Conservation (phyloP, 2,888 invertebrate genomes). For the Pristionchus mayeri region DNA sequence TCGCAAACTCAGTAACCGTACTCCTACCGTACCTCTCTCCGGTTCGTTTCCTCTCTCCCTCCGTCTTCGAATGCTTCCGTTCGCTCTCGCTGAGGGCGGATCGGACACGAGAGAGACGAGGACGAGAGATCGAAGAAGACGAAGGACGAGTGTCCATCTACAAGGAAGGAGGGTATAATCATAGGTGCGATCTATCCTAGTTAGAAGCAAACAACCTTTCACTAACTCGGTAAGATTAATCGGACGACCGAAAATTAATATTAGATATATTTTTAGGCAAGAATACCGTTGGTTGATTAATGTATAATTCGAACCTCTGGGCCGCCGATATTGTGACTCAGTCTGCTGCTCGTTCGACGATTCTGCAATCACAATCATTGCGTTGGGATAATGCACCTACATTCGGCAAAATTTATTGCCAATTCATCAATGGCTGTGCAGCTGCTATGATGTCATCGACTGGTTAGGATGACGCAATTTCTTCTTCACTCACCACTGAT, state of each 20-base stretch:
- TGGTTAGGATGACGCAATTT: too few species aligned
- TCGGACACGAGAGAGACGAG: conserved; percentile 23
- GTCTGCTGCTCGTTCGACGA: conserved; percentile 26
- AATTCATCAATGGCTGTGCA: background rate
- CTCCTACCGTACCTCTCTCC: conserved; percentile 7
- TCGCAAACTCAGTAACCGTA: background rate
- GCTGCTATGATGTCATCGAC: background rate
- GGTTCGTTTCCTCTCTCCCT: background rate
- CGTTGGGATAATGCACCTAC: background rate
- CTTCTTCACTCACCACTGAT: background rate
- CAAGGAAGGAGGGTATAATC: too few species aligned
- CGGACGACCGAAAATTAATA: too few species aligned
- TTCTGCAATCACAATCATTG: background rate
- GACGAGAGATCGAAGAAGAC: background rate
- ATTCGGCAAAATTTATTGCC: background rate
- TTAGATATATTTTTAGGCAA: too few species aligned
- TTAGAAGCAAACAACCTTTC: too few species aligned
- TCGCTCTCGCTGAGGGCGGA: conserved; percentile 36
- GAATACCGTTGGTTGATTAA: too few species aligned
- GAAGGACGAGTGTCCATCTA: conserved; percentile 18
- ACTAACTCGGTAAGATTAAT: too few species aligned
- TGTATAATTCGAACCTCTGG: background rate
- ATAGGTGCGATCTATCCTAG: too few species aligned
- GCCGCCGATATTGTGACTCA: background rate
- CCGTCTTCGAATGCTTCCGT: background rate